Evolutionary conservation across 2,797 vertebrate genomes (phyloP), one percentile per base, ranked within the genome.

Genomic region (Novumbra hubbsi): DNA sequence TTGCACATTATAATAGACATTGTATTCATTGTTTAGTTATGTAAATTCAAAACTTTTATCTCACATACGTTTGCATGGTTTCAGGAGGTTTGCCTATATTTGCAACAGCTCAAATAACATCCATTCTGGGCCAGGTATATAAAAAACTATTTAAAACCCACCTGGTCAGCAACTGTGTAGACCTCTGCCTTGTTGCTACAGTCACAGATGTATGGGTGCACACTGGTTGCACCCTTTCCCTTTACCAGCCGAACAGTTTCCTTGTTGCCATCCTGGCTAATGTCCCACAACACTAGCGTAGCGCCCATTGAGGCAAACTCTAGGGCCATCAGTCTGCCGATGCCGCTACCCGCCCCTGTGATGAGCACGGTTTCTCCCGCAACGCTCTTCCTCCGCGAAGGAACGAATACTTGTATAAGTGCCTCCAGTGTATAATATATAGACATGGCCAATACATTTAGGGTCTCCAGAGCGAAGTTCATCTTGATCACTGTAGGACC

Each of bases 181-280:
- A 96, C 5, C 0, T 95, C 94, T 73, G 92, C 81, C n/a, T 85
- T 93, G 66, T 91, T 91, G 76, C 95, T 92, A 30, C 94, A 95
- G 80, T 96, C 93, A 78, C 94, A 94, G 15, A 80, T 24, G 60
- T 95, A 95, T 0, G 77, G 69, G 76, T 93, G 87, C 0, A 92
- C 91, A 78, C 91, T 85, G 6, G 8, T 45, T 0, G 76, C 84
- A 48, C 89, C 79, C 0, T 74, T 81, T 50, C 92, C 34, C 27
- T 84, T 73, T 21, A 81, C 83, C 67, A 94, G 76, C 69, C 76
- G 84, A 8, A 80, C 83, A 0, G 91, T 95, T 85, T 95, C 92
- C 81, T 81, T 78, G 57, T 92, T 94, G 3, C 85, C 83, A 76
- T 93, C 87, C 77, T 93, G 74, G 71, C 93, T 84, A 14, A 92